Percentiles rank a stretch among this genome's conserved stretches.
These are phyloP conservation scores for Lepidocolaptes lacrymiger DNA, from an alignment of 2,797 vertebrate genomes.

Conservation along the genomic window DNA sequence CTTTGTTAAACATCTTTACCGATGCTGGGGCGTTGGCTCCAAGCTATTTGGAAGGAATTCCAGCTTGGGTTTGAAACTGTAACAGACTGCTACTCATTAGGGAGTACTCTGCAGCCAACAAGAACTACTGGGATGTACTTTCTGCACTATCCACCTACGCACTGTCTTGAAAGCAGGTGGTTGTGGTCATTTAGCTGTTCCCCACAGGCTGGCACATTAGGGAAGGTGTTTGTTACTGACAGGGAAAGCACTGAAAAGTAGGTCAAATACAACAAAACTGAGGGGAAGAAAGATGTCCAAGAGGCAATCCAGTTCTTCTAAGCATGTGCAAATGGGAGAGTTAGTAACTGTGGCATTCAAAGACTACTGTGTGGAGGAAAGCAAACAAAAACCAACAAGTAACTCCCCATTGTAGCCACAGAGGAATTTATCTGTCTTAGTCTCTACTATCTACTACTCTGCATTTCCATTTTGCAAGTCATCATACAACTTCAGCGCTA, in stretches of 20 bases:
- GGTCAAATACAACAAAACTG: conserved; percentile 11
- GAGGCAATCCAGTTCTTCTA: neutral
- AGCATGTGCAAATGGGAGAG: neutral
- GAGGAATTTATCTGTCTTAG: neutral
- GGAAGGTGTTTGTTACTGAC: neutral
- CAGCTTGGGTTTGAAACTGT: too few species aligned
- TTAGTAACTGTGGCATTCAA: neutral
- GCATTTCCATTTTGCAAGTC: neutral
- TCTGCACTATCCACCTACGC: neutral
- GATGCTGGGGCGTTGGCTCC: too few species aligned
- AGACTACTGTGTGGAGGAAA: neutral
- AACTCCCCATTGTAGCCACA: neutral
- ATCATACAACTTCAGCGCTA: neutral
- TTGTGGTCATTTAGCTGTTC: neutral
- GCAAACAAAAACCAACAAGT: neutral
- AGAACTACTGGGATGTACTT: neutral
- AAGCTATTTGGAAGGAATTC: too few species aligned
- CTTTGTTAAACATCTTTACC: too few species aligned
- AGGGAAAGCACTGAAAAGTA: neutral
- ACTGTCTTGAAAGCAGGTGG: neutral
- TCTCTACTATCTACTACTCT: neutral
- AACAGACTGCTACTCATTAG: neutral
- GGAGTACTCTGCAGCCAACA: neutral
- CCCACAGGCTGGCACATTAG: neutral
- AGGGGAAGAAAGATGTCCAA: neutral